These are phyloP conservation scores for Oligia latruncula DNA, from an alignment of 2,888 invertebrate genomes.

Conservation along the genomic window DNA sequence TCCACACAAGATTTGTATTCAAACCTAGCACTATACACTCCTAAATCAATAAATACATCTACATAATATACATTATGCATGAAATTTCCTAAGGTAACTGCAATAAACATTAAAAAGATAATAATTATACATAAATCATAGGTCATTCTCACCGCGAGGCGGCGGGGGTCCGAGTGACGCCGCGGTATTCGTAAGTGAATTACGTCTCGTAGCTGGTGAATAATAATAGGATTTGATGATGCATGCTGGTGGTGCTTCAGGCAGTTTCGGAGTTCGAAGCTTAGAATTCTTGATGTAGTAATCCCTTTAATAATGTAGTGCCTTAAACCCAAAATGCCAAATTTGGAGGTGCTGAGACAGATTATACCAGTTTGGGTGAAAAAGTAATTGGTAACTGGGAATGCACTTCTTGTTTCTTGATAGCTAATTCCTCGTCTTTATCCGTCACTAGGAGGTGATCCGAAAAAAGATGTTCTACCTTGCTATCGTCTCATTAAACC, in stretches of 20 bases:
- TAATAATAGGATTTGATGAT: slow-evolving; percentile 45
- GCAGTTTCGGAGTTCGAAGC: background rate
- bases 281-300: background rate
- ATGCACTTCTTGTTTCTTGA: background rate
- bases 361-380: background rate
- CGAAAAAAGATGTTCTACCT: background rate
- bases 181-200: slow-evolving; percentile 49
- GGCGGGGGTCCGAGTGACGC: slow-evolving; percentile 50
- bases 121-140: slow-evolving; percentile 63
- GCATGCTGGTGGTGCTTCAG: background rate
- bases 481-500: too few species aligned
- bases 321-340: too few species aligned
- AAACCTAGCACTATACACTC: background rate
- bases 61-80: slow-evolving; percentile 49
- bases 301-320: background rate
- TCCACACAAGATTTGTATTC: slow-evolving; percentile 11
- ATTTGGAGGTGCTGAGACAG: background rate
- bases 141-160: slow-evolving; percentile 24
- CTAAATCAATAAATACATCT: slow-evolving; percentile 32
- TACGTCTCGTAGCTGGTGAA: slow-evolving; percentile 47
- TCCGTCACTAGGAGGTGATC: background rate
- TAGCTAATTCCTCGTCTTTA: background rate
- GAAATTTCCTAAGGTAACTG: slow-evolving; percentile 41
- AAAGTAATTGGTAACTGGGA: background rate
- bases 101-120: slow-evolving; percentile 51